Conservation (phyloP, 2,888 invertebrate genomes). For the Anorthoa munda region DNA sequence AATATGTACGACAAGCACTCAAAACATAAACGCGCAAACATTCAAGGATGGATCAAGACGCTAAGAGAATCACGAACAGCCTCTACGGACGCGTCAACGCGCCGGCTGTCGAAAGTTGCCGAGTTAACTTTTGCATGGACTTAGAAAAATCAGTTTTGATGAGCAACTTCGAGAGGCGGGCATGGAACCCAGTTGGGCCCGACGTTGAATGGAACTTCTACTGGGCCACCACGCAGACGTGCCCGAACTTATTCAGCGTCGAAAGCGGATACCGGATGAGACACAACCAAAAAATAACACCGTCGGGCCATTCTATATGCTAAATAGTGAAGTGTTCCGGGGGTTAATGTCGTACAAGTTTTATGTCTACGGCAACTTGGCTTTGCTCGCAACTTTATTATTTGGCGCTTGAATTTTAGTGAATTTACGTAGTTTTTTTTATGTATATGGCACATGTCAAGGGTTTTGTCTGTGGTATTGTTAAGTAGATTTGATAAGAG, state of each 20-base stretch:
- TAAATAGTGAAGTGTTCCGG: too few relatives aligned
- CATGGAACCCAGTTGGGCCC: slow-evolving; percentile 95
- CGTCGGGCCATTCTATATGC: too few relatives aligned
- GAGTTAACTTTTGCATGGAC: slow-evolving; percentile 83
- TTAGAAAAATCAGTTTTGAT: slow-evolving; percentile 80
- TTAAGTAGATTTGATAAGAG: too few relatives aligned
- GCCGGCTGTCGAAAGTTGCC: slow-evolving; percentile 86
- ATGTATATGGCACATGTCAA: too few relatives aligned
- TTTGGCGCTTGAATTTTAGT: too few relatives aligned
- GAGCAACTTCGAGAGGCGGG: slow-evolving; percentile 76
- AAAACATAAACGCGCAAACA: slow-evolving; percentile 52
- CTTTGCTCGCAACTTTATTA: too few relatives aligned
- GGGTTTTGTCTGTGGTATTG: too few relatives aligned
- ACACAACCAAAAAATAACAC: slow-evolving; percentile 98
- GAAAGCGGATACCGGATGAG: slow-evolving; percentile 87
- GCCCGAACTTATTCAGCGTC: slow-evolving; percentile 95
- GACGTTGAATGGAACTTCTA: slow-evolving; percentile 99
- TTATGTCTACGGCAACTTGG: too few relatives aligned
- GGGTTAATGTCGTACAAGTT: too few relatives aligned
- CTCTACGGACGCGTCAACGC: slow-evolving; percentile 87
- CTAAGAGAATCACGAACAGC: slow-evolving; percentile 80
- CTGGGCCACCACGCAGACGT: slow-evolving; percentile 97
- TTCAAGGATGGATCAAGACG: slow-evolving; percentile 79
- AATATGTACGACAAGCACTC: slow-evolving; percentile 69
- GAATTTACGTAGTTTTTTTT: too few relatives aligned